Percentiles rank a stretch among this genome's conserved stretches.
Evolutionary conservation across 2,888 invertebrate genomes (phyloP).

Genomic region (Lottia gigantea): DNA sequence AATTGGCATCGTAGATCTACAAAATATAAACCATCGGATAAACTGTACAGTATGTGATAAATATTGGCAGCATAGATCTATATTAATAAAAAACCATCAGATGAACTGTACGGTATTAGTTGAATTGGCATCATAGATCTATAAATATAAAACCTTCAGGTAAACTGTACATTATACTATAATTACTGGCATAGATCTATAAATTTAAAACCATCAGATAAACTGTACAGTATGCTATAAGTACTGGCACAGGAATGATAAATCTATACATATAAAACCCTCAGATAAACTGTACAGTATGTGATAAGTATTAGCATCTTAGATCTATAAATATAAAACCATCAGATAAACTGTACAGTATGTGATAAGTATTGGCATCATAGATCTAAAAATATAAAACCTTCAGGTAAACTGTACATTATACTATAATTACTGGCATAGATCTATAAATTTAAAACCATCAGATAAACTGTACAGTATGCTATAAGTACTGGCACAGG

Average conservation of each 20-base stretch:
- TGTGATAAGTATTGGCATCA: conserved; percentile 46
- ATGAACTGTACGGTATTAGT: conserved; percentile 54
- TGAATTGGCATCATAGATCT: conserved; percentile 30
- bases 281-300: conserved; percentile 57
- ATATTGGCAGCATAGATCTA: conserved; percentile 29
- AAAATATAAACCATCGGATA: conserved; percentile 43
- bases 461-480: conserved; percentile 43
- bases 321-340: conserved; percentile 48
- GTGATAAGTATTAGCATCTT: conserved; percentile 46
- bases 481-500: conserved; percentile 44
- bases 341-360: conserved; percentile 56
- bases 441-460: conserved; percentile 42
- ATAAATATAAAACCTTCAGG: conserved; percentile 35
- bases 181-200: conserved; percentile 54
- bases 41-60: conserved; percentile 52
- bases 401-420: conserved; percentile 57
- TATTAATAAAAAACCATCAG: conserved; percentile 35
- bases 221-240: conserved; percentile 50
- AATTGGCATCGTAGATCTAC: conserved; percentile 55
- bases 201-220: conserved; percentile 1
- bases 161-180: conserved; percentile 55
- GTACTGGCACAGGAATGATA: conserved; percentile 44
- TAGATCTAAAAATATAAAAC: conserved; percentile 48
- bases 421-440: conserved; percentile 49
- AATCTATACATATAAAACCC: conserved; percentile 46